Evolutionary conservation across 2,113 vertebrate genomes (phyloP), one percentile per base, ranked within the genome.

Genomic region (Pelodiscus sinensis): DNA sequence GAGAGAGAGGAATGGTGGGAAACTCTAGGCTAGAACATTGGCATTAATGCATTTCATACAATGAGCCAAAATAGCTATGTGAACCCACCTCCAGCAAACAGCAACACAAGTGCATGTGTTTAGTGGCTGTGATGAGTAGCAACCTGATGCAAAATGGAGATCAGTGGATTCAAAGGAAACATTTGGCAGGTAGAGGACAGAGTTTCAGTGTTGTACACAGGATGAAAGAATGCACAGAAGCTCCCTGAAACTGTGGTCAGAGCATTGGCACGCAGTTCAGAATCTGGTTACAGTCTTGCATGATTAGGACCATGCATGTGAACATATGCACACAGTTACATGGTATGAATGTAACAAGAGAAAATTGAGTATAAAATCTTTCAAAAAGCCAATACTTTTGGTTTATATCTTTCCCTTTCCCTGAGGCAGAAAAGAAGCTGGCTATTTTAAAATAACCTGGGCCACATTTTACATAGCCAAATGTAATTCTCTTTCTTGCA

Each of bases 351-450:
- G 38, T 90, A 96, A 95, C 88, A 88, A 83, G 94, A 94, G 94
- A 96, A 96, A 97, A 96, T 94, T 85, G 91, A 96, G 92, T 96
- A 94, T 96, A 96, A 96, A 96, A 95, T 96, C 95, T 95, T 95
- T 93, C 94, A 96, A 92, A 97, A 96, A 95, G 95, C 92, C 82
- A 96, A 93, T 96, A 96, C 96, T 95, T 93, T 94, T 96, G 95
- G 91, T 95, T 96, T 96, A 95, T 95, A 94, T 96, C 93, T 95
- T 95, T 96, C 92, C 88, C 92, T 94, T 65, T 96, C 93, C 95
- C 95, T 94, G 88, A 94, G 94, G 96, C 90, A 82, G 90, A 97
- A 95, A 92, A 92, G 93, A 94, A 96, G 88, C 91, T 94, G 95
- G 86, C 84, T 95, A 94, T 96, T 97, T 94, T 86, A 93, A 94